Conservation (phyloP, 2,113 vertebrate genomes). For the Podarcis cretensis region DNA sequence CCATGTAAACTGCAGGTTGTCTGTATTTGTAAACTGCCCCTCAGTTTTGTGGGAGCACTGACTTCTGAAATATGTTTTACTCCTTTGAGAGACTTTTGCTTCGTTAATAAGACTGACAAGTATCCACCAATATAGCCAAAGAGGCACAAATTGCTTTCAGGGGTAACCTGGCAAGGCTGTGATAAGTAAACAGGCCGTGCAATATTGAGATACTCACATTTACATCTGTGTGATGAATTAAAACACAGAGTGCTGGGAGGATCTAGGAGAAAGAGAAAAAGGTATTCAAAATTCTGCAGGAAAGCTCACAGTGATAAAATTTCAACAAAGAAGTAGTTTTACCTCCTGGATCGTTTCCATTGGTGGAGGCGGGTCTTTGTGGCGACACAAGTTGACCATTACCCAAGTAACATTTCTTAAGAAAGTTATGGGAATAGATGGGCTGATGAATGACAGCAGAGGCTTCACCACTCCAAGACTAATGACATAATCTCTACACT, state of each 20-base stretch:
- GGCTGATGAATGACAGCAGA: slow-evolving; percentile 97
- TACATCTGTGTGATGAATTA: slow-evolving; percentile 99
- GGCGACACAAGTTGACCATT: slow-evolving; percentile 98
- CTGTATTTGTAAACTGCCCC: not conserved
- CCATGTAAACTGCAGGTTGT: no score
- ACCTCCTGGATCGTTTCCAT: slow-evolving; percentile 99
- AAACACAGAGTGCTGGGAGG: slow-evolving; percentile 93
- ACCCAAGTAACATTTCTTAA: slow-evolving; percentile 99
- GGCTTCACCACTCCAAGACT: slow-evolving; percentile 97
- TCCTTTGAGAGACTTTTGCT: not conserved
- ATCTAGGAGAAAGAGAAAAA: slow-evolving; percentile 79
- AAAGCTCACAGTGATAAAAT: not conserved
- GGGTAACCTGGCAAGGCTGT: not conserved
- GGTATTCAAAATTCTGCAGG: slow-evolving; percentile 6
- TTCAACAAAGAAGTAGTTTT: not conserved
- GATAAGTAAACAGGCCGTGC: fast-evolving
- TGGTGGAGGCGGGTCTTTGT: slow-evolving; percentile 97
- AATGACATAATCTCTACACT: slow-evolving; percentile 98
- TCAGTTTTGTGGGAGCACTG: not conserved
- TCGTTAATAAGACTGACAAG: not conserved
- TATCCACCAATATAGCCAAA: not conserved
- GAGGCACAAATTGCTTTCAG: not conserved
- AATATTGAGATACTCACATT: slow-evolving; percentile 86
- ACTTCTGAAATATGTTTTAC: not conserved
- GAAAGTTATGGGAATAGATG: slow-evolving; percentile 99